phyloP scores from a whole-genome alignment of 1,140 invertebrate species.

The Bilobella aurantiaca region DNA sequence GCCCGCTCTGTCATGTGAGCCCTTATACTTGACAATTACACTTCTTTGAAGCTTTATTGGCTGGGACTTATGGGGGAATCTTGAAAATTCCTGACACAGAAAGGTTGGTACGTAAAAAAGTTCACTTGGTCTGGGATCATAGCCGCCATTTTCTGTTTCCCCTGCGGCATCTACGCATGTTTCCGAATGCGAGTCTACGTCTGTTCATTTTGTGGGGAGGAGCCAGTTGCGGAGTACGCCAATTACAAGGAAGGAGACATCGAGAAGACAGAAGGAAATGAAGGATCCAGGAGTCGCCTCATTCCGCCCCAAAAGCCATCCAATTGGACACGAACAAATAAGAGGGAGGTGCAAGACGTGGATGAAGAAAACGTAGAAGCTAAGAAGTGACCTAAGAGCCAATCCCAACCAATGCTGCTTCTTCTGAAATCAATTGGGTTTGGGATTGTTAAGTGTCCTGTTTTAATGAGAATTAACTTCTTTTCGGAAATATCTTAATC shows the following conservation, averaged over 20 bases:
- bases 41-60: background rate
- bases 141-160: conserved; percentile 6
- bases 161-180: conserved; percentile 6
- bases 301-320: background rate
- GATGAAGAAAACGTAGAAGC: no score
- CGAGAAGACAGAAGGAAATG: background rate
- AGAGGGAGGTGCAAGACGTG: no score
- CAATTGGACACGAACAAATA: no score
- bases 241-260: background rate
- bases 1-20: background rate
- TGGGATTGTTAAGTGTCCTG: no score
- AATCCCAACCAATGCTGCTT: no score
- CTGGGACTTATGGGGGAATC: no score
- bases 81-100: background rate
- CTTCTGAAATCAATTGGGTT: no score
- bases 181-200: background rate
- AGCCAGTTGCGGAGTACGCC: background rate
- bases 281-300: background rate
- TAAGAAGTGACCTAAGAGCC: no score
- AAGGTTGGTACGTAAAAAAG: background rate
- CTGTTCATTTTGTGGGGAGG: conserved; percentile 6
- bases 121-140: conserved; percentile 14
- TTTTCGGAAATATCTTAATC: no score
- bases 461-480: no score
- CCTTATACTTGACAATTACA: background rate